Percentiles rank a stretch among this genome's conserved stretches.
Evolutionary conservation across 2,888 invertebrate species (phyloP).

Genomic region (Mesoligia furuncula): DNA sequence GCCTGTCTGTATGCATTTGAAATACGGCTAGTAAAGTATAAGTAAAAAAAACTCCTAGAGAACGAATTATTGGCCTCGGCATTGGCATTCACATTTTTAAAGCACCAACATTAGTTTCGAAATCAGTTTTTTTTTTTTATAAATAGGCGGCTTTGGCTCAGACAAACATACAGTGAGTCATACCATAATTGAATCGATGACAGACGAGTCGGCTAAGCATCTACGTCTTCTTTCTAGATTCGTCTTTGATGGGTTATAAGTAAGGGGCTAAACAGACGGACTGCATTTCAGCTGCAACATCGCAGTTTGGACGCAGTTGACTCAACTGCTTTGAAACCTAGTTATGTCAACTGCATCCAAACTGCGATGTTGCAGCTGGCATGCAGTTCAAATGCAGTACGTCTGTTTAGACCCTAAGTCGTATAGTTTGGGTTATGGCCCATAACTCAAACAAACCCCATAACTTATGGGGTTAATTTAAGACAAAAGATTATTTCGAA

Average conservation of each 20-base stretch:
- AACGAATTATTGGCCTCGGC: constrained; percentile 55
- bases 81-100: constrained; percentile 57
- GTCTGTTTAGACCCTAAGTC: too few relatives aligned
- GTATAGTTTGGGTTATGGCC: not conserved
- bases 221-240: constrained; percentile 44
- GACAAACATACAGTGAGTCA: constrained; percentile 49
- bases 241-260: constrained; percentile 17
- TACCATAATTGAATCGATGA: constrained; percentile 37
- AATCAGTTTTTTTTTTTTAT: constrained; percentile 42
- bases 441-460: too few relatives aligned
- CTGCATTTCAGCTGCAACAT: too few relatives aligned
- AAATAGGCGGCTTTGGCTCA: constrained; percentile 19
- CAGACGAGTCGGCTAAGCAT: constrained; percentile 17
- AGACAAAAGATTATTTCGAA: not conserved
- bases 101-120: constrained; percentile 40
- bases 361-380: too few relatives aligned
- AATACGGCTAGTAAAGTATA: not conserved
- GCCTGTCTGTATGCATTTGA: too few relatives aligned
- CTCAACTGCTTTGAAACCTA: too few relatives aligned
- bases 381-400: too few relatives aligned
- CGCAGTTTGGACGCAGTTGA: too few relatives aligned
- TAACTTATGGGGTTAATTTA: not conserved
- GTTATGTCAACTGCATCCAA: too few relatives aligned
- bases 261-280: not conserved
- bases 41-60: constrained; percentile 20